Evolutionary conservation across 2,888 invertebrate species (phyloP).

Genomic region (Proisotoma minuta): DNA sequence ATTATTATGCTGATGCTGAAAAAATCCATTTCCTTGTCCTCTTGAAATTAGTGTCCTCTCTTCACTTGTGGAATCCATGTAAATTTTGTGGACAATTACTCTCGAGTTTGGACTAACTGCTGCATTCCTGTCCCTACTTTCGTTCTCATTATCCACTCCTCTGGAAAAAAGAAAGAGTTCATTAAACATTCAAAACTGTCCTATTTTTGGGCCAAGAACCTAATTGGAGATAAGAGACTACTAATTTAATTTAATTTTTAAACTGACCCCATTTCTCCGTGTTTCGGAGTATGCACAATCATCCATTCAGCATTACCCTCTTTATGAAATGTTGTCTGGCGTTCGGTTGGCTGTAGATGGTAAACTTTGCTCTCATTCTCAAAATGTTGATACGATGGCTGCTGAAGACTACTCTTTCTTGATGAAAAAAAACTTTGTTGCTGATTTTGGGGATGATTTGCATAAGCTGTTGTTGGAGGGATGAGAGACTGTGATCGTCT

Average conservation of each 20-base stretch:
- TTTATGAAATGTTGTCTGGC: neutral
- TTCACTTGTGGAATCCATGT: constrained; percentile 19
- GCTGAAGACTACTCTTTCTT: neutral
- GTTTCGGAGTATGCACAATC: neutral
- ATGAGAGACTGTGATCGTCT: neutral
- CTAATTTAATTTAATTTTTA: too few species aligned
- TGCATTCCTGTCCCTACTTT: constrained; percentile 1
- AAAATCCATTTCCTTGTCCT: constrained; percentile 3
- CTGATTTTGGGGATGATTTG: neutral
- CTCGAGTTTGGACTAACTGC: constrained; percentile 16
- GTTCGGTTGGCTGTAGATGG: neutral
- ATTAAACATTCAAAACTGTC: too few species aligned
- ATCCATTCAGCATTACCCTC: constrained; percentile 3
- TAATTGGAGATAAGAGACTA: too few species aligned
- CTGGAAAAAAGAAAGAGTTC: too few species aligned
- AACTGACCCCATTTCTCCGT: neutral
- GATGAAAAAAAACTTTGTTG: too few species aligned
- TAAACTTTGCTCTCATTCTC: neutral
- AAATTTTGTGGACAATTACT: constrained; percentile 31
- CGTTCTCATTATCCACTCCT: neutral
- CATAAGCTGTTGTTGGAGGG: neutral
- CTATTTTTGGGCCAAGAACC: too few species aligned
- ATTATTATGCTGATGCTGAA: constrained; percentile 17
- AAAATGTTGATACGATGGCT: too few species aligned
- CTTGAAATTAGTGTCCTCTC: neutral